Evolutionary conservation across 1,140 invertebrate species (phyloP).

Genomic region (Plutomurus gul): DNA sequence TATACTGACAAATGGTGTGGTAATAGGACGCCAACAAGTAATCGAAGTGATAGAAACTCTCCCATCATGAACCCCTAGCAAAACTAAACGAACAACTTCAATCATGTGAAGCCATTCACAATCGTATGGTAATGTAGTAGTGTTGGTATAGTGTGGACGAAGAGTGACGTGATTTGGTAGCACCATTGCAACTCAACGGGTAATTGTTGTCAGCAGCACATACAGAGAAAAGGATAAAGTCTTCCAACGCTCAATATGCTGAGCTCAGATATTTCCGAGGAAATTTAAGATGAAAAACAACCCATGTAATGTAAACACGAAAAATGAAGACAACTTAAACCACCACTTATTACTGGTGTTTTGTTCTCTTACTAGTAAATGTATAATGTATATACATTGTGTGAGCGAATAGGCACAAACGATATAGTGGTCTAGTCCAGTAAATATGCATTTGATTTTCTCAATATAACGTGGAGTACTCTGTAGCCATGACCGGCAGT

Average conservation of each 20-base stretch:
- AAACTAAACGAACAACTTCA: conserved; percentile 20
- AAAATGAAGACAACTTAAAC: not conserved
- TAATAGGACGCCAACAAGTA: not conserved
- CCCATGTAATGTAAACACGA: not conserved
- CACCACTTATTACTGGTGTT: not conserved
- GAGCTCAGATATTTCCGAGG: not conserved
- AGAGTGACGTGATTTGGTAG: no score
- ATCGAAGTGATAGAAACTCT: not conserved
- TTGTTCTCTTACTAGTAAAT: not conserved
- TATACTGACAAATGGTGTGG: not conserved
- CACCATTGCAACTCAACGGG: no score
- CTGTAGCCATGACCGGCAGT: no score
- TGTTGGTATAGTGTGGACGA: no score
- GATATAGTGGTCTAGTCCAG: no score
- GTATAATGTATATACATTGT: not conserved
- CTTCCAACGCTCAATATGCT: not conserved
- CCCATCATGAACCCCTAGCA: no score
- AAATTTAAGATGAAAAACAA: conserved; percentile 9
- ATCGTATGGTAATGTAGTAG: no score
- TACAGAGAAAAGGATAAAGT: not conserved
- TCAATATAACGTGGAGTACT: no score
- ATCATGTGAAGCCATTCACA: no score
- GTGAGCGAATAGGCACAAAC: no score
- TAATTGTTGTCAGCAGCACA: no score
- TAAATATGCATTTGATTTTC: no score